Base-by-base conservation (phyloP, 2,113 vertebrate genomes). In the Scomber colias region DNA sequence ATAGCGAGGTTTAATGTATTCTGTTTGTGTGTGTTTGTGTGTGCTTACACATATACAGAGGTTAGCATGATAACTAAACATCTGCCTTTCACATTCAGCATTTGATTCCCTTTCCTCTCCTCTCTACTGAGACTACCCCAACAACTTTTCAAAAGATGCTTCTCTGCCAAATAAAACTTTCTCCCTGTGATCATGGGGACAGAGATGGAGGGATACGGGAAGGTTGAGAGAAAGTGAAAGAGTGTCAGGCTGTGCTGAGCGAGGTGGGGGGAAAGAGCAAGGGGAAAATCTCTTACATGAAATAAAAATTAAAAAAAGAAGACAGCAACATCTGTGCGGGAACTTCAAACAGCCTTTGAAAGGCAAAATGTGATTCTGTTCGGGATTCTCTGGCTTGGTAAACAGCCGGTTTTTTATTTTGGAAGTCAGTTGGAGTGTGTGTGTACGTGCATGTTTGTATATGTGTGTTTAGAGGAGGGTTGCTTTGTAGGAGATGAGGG, bases 321-420 rank as follows among this genome's bases (percentile, higher is more conserved):
- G 75, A 79, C 77, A 21, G 88, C 83, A 89, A 88, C 91, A 91
- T 93, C 87, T 92, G 89, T 92, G 90, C 48, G 51, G 82, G 73
- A 90, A 91, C 90, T 92, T 93, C 89, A 93, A 92, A 92, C 90
- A 56, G 3, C 45, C 89, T 91, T 92, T 94, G 88, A 94, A 94
- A 82, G 75, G 81, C 73, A 89, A 86, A 91, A 89, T 88, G 77
- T 75, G 84, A 92, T 85, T 92, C 88, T 82, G 69, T 86, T 88
- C 24, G 87, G 91, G 83, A 91, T 89, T 94, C 84, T 87, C 67
- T 48, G 71, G 84, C 80, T 92, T 64, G 84, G 91, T 92, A 93
- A 93, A 94, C 93, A 94, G 81, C 60, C 67, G 48, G 56, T 50
- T 84, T 84, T 84, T 83, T 80, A 81, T 80, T 81, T 84, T 87